Evolutionary conservation across 2,888 invertebrate species (phyloP), one percentile per base, ranked within the genome.

Genomic region (Erebia palarica): DNA sequence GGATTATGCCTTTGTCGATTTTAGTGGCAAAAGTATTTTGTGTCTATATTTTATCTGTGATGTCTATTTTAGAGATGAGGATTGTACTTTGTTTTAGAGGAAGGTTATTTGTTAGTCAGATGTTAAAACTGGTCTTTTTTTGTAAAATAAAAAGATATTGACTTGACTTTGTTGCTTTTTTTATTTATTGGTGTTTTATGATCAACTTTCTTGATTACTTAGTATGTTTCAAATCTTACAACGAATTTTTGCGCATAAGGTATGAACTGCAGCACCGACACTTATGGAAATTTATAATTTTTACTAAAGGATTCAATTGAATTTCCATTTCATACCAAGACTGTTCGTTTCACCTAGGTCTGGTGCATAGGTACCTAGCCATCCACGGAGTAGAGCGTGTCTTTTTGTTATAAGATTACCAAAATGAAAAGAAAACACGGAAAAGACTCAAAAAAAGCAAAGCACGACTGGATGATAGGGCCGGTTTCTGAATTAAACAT

Each of bases 21-120:
- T 85, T 84, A 83, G 85, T 84, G 85, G 82, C 84, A 84, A 86
- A 85, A 81, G 75, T 86, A 87, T 87, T 88, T 85, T 88, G 86
- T 89, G 84, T 85, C 86, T 91, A 88, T 90, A 89, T 90, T 91
- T 91, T 91, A 89, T 89, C 91, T 91, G 91, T 91, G 92, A 92
- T 91, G 91, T 90, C 87, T 91, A 91, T 88, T 90, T 86, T 90
- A 90, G 86, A 86, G 80, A 81, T 78, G 81, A 82, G 75, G 78
- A 49, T 80, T 86, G 83, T 84, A 83, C 86, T 86, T 53, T 82
- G 82, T 75, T 87, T 82, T 78, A 81, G 81, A 78, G 75, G 80
- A 78, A 82, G 81, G 59, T 59, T 27, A 84, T 83, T 84, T 88
- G 86, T 88, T 86, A 85, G 83, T 79, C 80, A 80, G 83, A 86